Base-by-base conservation (phyloP, 2,888 invertebrate genomes). In the Drosophila merina region DNA sequence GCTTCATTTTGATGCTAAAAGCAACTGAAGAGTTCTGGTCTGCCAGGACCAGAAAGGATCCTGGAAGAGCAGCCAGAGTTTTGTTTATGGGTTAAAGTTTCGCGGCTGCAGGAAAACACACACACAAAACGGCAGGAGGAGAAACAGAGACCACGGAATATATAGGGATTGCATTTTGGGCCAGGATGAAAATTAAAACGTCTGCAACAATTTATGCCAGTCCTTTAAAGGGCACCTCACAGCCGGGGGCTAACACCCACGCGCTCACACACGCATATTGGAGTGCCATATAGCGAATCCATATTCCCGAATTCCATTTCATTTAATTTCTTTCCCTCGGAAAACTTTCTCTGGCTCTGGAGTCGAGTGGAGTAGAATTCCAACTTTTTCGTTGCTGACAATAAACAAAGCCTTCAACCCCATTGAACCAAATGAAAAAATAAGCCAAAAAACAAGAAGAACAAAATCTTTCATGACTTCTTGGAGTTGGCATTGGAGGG, bases 11-110 rank as follows among this genome's bases (percentile, higher is more conserved):
- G 73, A 62, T 57, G 56, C 71, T 73, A 75, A 75, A 51, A 62
- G 75, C 51, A 60, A 38, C 52, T 62, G 48, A 57, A 75, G 70
- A 51, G 63, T 49, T 74, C 50, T 25, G 44, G 36, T 36, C 60
- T 69, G 83, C 62, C 58, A 77, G 58, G 55, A 47, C 55, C 75
- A 79, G 44, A 42, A 58, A 33, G 14, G 30, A 63, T 31, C 38
- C 14, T 14, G 28, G 55, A 45, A 58, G 52, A 64, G 48, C 66
- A 60, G 59, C 50, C 75, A 72, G 38, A 76, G 59, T 76, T 74
- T 75, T 80, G 84, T 82, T 86, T 88, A 88, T 88, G 88, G 84
- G 75, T 44, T 84, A 67, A 83, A 88, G 75, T 86, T 86, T 57
- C 55, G 60, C 40, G 54, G 50, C 52, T 30, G 44, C 25, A 49